Evolutionary conservation across 2,797 vertebrate species (phyloP).

Genomic region (Gallinago nigripennis): DNA sequence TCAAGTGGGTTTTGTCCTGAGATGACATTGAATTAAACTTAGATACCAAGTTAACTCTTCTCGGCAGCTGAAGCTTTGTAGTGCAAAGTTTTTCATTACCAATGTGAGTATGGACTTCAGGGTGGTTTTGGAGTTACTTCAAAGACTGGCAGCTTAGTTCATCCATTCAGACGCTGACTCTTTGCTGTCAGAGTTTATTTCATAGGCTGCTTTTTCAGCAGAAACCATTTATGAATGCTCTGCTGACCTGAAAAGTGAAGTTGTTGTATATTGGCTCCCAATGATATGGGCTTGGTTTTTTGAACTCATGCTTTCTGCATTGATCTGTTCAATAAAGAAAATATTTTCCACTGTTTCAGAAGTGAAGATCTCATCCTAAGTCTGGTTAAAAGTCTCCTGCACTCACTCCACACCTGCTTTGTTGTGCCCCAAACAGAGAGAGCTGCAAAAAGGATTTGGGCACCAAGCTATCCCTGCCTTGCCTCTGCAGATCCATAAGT

Average conservation of each 20-base stretch:
- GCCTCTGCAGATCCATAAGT: background rate
- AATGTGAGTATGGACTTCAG: background rate
- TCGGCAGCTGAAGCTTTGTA: background rate
- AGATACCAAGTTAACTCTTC: background rate
- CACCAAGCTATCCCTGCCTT: background rate
- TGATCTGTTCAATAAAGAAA: background rate
- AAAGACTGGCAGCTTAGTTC: background rate
- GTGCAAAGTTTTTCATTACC: background rate
- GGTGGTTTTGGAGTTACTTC: background rate
- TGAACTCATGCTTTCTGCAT: background rate
- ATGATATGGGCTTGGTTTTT: background rate
- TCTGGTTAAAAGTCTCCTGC: background rate
- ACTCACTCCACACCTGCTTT: background rate
- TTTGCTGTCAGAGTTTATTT: background rate
- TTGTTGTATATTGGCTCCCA: background rate
- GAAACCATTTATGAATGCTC: background rate
- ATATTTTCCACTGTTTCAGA: background rate
- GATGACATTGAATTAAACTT: background rate
- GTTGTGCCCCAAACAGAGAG: background rate
- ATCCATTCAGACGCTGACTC: background rate
- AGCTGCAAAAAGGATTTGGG: background rate
- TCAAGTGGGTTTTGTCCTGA: background rate
- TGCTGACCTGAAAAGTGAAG: background rate
- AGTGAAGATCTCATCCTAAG: background rate
- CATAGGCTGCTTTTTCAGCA: background rate